A percentile compares a stretch with the other conserved stretches of the same genome.
phyloP scores from a whole-genome alignment of 1,140 invertebrate genomes.

The Druon quercuslanigerum region DNA sequence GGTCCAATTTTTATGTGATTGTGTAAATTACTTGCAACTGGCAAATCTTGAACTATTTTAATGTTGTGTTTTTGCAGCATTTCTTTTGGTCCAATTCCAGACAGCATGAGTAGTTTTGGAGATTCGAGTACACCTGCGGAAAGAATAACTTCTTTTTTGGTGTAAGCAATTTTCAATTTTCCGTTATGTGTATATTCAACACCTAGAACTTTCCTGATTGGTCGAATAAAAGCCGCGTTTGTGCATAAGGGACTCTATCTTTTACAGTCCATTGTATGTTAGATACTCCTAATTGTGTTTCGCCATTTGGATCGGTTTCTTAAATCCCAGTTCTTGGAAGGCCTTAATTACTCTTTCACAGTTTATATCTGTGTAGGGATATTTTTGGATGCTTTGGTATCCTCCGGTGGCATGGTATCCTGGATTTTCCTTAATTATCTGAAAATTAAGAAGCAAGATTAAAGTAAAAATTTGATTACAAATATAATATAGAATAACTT shows the following conservation, averaged over 20 bases:
- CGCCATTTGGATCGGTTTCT: constrained; percentile 75
- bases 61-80: too few relatives aligned
- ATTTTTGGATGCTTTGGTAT: constrained; percentile 78
- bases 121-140: too few relatives aligned
- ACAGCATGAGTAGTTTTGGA: too few relatives aligned
- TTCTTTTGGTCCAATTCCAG: too few relatives aligned
- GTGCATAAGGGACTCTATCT: constrained; percentile 81
- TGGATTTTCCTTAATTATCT: constrained; percentile 76
- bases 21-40: too few relatives aligned
- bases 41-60: too few relatives aligned
- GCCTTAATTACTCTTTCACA: constrained; percentile 73
- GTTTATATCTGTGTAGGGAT: constrained; percentile 77
- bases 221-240: constrained; percentile 82
- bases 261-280: constrained; percentile 80
- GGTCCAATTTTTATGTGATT: too few relatives aligned
- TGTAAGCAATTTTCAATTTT: too few relatives aligned
- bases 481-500: too few relatives aligned
- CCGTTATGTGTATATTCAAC: too few relatives aligned
- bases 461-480: too few relatives aligned
- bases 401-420: constrained; percentile 79
- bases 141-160: too few relatives aligned
- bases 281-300: constrained; percentile 77
- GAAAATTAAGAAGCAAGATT: background rate
- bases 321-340: constrained; percentile 72
- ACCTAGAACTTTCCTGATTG: constrained; percentile 79